A percentile compares a stretch with the other conserved stretches of the same genome.
These are phyloP conservation scores for Sebastes iracundus DNA, from an alignment of 2,797 vertebrate genomes.

Conservation along the genomic window DNA sequence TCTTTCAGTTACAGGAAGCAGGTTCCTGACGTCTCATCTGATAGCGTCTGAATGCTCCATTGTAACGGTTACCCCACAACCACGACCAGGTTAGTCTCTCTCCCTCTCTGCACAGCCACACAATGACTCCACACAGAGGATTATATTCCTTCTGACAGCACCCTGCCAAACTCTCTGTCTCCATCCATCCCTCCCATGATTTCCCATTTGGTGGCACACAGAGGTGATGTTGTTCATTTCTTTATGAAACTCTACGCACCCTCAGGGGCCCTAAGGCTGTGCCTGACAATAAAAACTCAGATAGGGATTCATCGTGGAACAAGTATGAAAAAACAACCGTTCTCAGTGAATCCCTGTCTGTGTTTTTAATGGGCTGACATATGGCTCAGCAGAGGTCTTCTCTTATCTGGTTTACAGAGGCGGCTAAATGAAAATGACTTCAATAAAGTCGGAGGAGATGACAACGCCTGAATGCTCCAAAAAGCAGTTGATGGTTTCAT, in stretches of 20 bases:
- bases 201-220: slow-evolving; percentile 48
- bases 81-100: slow-evolving; percentile 45
- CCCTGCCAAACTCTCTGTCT: slow-evolving; percentile 55
- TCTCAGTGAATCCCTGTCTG: slow-evolving; percentile 22
- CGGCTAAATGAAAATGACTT: slow-evolving; percentile 39
- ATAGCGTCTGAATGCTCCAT: slow-evolving; percentile 66
- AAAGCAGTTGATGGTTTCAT: slow-evolving; percentile 20
- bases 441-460: slow-evolving; percentile 44
- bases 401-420: slow-evolving; percentile 48
- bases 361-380: slow-evolving; percentile 55
- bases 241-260: slow-evolving; percentile 58
- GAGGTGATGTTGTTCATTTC: slow-evolving; percentile 58
- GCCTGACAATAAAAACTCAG: slow-evolving; percentile 53
- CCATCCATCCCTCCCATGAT: slow-evolving; percentile 41
- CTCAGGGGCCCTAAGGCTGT: slow-evolving; percentile 35
- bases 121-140: slow-evolving; percentile 57
- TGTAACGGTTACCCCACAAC: slow-evolving; percentile 43
- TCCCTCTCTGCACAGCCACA: slow-evolving; percentile 37
- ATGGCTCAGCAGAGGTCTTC: slow-evolving; percentile 39
- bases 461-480: slow-evolving; percentile 24
- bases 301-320: slow-evolving; percentile 20
- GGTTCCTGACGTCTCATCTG: slow-evolving; percentile 64
- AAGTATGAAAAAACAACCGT: neutral
- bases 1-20: slow-evolving; percentile 58
- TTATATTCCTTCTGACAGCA: slow-evolving; percentile 62